phyloP scores from a whole-genome alignment of 2,888 invertebrate genomes.

The Tachina fera region DNA sequence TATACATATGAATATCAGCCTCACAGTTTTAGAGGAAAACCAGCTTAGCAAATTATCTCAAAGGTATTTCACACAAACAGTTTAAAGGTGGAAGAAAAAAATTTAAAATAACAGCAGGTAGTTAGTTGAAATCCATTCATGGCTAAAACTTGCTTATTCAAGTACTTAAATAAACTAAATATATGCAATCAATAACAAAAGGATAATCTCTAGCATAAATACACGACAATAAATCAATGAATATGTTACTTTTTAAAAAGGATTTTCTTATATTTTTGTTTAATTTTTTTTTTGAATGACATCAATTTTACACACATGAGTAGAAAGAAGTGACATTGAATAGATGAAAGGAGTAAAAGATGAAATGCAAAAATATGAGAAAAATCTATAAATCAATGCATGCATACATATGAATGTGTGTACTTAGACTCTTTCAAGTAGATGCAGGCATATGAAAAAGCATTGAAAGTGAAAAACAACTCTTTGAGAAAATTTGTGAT shows the following conservation, averaged over 20 bases:
- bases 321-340: not conserved
- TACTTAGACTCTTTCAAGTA: not conserved
- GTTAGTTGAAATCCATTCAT: slow-evolving; percentile 28
- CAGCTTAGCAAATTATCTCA: slow-evolving; percentile 61
- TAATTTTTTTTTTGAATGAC: slow-evolving; percentile 5
- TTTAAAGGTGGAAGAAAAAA: not conserved
- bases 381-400: slow-evolving; percentile 8
- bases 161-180: slow-evolving; percentile 62
- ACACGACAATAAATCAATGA: slow-evolving; percentile 65
- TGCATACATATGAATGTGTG: not conserved
- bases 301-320: slow-evolving; percentile 44
- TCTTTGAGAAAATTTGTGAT: slow-evolving; percentile 20
- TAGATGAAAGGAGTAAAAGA: slow-evolving; percentile 40
- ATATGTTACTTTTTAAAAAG: slow-evolving; percentile 52
- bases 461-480: slow-evolving; percentile 10
- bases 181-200: slow-evolving; percentile 66
- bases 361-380: slow-evolving; percentile 39
- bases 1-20: not conserved
- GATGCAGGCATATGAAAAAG: slow-evolving; percentile 19
- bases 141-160: not conserved
- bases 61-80: slow-evolving; percentile 47
- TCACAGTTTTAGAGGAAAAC: slow-evolving; percentile 39
- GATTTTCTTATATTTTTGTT: slow-evolving; percentile 17
- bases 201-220: slow-evolving; percentile 62
- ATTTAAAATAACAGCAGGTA: slow-evolving; percentile 57